phyloP scores from a whole-genome alignment of 2,888 invertebrate species.

The Halictus quadricinctus region DNA sequence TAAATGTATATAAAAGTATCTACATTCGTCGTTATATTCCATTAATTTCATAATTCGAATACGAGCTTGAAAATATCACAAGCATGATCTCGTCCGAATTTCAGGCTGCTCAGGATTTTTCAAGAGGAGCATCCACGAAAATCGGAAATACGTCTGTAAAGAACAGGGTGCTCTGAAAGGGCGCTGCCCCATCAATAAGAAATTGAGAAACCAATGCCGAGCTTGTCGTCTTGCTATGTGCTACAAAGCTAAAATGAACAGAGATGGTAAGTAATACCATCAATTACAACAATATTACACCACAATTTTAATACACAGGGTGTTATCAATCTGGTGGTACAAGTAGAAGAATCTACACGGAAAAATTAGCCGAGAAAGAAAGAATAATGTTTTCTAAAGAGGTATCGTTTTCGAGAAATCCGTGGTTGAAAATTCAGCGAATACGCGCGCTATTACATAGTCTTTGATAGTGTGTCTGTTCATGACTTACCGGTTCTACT shows the following conservation, averaged over 20 bases:
- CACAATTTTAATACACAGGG: neutral
- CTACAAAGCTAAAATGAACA: constrained; percentile 98
- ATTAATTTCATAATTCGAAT: neutral
- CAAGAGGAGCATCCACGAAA: constrained; percentile 97
- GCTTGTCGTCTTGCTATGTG: constrained; percentile 97
- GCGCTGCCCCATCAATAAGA: constrained; percentile 97
- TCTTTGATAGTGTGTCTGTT: too few relatives aligned
- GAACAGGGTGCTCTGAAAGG: constrained; percentile 96
- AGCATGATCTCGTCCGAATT: constrained; percentile 4
- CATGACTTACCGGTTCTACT: neutral
- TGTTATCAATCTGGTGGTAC: neutral
- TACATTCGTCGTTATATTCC: neutral
- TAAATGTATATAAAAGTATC: neutral
- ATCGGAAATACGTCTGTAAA: constrained; percentile 98
- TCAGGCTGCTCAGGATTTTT: constrained; percentile 97
- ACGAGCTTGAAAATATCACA: neutral
- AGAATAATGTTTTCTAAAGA: neutral
- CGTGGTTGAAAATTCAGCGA: neutral
- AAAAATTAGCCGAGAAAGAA: neutral
- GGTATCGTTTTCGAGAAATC: neutral
- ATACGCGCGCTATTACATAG: too few relatives aligned
- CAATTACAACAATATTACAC: neutral
- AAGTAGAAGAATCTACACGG: neutral
- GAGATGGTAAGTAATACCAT: constrained; percentile 92
- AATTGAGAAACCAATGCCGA: constrained; percentile 97